Evolutionary conservation across 1,140 invertebrate genomes (phyloP), one percentile per base, ranked within the genome.

Genomic region (Homarus americanus): DNA sequence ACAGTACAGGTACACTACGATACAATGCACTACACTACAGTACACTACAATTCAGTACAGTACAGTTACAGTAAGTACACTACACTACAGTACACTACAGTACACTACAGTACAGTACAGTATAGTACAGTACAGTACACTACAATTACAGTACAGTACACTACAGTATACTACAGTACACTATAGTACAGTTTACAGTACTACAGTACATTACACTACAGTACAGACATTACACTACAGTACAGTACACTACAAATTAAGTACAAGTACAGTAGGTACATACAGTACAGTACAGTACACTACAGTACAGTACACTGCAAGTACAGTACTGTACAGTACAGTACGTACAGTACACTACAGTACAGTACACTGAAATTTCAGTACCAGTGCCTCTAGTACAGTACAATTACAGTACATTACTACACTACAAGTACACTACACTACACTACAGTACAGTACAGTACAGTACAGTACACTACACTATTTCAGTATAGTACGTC

Each of bases 321-420:
- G 84, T 86, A 72, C 80, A 92, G 79, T 87, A 87, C 90, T 92
- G 91, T 89, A 88, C 79, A 93, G 80, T 87, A 89, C 87, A 93
- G 89, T 87, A 92, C 91, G 91, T 85, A 92, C 88, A 92, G 91
- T 92, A 88, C 87, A 87, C 73, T 92, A 76, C 91, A 92, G 86
- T 91, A 93, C 92, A 92, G 86, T 79, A 83, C 86, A 93, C 75
- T 53, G 85, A 5, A 49, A n/a, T n/a, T n/a, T n/a, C n/a, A n/a
- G n/a, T n/a, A n/a, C n/a, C n/a, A n/a, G n/a, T n/a, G n/a, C n/a
- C n/a, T n/a, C 3, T 73, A 93, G 92, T 89, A 88, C 72, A 93
- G 80, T 83, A 89, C 87, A 93, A 92, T 86, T 87, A 92, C 91
- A 93, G 91, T 88, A 92, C 88, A 92, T 86, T 92, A 87, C 83